Conservation (phyloP, 2,797 vertebrate species). For the Ctenosaura bakeri region DNA sequence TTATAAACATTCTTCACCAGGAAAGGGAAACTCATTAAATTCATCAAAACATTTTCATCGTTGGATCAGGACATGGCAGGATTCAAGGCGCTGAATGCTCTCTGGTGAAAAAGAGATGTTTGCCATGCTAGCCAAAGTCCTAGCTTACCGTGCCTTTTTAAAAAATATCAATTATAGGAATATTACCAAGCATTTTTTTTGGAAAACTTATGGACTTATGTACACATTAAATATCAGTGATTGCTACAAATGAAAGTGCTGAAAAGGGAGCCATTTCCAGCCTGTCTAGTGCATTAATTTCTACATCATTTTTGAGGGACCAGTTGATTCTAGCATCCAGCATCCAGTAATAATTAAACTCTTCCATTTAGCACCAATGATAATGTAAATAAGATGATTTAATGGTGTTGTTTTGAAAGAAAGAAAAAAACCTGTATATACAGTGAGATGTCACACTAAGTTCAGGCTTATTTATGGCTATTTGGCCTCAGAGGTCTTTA, state of each 20-base stretch:
- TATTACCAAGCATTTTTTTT: conserved; percentile 79
- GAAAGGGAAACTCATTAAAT: conserved; percentile 86
- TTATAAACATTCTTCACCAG: conserved; percentile 85
- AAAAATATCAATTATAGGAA: conserved; percentile 76
- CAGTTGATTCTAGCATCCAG: conserved; percentile 78
- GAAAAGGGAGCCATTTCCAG: conserved; percentile 78
- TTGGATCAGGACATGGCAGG: conserved; percentile 85
- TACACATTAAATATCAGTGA: conserved; percentile 73
- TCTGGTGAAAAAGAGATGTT: conserved; percentile 75
- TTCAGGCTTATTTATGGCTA: conserved; percentile 85
- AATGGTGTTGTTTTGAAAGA: conserved; percentile 81
- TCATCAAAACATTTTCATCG: conserved; percentile 84
- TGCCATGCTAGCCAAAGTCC: conserved; percentile 82
- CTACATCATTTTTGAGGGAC: conserved; percentile 76
- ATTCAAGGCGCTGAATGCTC: conserved; percentile 85
- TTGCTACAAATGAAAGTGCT: conserved; percentile 71
- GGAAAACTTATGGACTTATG: conserved; percentile 76
- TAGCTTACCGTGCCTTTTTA: conserved; percentile 85
- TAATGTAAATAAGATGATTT: conserved; percentile 90
- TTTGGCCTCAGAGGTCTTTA: conserved; percentile 78
- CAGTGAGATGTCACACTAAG: conserved; percentile 83
- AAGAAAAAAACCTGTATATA: conserved; percentile 83
- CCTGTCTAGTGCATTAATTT: conserved; percentile 76
- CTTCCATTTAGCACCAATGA: conserved; percentile 81
- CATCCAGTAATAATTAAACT: conserved; percentile 85